Conservation (phyloP, 2,888 invertebrate species). For the Pristionchus japonicus region DNA sequence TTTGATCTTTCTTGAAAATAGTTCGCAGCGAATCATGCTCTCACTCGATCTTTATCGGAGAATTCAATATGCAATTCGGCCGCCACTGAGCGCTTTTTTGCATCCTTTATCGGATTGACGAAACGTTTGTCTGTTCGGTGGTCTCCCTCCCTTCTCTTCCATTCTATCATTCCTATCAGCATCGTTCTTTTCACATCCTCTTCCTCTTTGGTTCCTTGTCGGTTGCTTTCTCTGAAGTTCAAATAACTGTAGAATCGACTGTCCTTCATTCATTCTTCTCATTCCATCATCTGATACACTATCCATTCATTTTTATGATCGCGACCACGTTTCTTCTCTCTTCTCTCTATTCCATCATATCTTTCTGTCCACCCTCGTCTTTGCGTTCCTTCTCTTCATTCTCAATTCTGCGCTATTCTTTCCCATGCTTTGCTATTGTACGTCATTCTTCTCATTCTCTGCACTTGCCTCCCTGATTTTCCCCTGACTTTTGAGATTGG, state of each 20-base stretch:
- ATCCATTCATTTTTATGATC: neutral
- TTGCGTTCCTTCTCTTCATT: neutral
- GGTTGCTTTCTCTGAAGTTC: no score
- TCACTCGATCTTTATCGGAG: neutral
- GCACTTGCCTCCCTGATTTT: neutral
- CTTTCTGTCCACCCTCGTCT: neutral
- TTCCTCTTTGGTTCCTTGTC: no score
- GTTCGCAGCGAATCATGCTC: neutral
- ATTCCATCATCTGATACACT: neutral
- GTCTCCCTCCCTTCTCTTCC: neutral
- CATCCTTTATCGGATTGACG: neutral
- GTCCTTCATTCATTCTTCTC: neutral
- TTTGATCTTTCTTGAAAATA: neutral
- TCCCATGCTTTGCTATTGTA: neutral
- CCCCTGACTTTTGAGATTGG: neutral
- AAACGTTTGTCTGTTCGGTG: neutral
- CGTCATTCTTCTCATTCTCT: neutral
- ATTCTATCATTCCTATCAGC: neutral
- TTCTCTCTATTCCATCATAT: neutral
- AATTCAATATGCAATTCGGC: neutral
- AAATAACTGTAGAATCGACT: no score
- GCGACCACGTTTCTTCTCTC: neutral
- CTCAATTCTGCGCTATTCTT: neutral
- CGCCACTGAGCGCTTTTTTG: neutral
- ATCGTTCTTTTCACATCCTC: no score